phyloP scores from a whole-genome alignment of 2,113 vertebrate species.

The Calidris pygmaea region DNA sequence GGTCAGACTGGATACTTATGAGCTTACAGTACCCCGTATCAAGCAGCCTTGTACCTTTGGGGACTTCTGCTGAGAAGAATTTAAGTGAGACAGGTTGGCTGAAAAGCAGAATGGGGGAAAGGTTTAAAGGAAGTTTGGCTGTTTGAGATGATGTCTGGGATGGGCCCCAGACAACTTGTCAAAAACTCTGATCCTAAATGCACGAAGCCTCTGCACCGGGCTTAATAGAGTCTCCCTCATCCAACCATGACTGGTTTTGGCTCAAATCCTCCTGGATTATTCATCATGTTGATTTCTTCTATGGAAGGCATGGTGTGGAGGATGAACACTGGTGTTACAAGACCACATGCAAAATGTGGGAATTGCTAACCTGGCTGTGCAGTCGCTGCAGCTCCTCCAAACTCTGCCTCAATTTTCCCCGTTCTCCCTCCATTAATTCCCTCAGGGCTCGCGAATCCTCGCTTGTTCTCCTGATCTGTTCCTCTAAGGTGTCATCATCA shows the following conservation, averaged over 20 bases:
- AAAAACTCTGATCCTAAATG: neutral
- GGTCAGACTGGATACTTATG: neutral
- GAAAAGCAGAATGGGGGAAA: neutral
- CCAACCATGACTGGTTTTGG: neutral
- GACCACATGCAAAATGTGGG: neutral
- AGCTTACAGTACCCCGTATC: neutral
- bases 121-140: neutral
- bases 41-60: neutral
- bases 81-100: neutral
- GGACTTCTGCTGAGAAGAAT: neutral
- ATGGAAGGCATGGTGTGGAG: neutral
- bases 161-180: neutral
- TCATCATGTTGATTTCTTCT: neutral
- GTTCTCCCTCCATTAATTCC: slow-evolving; percentile 89
- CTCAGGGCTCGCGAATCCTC: slow-evolving; percentile 88
- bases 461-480: slow-evolving; percentile 90
- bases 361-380: slow-evolving; percentile 88
- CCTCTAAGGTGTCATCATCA: slow-evolving; percentile 93
- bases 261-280: neutral
- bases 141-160: neutral
- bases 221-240: neutral
- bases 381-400: slow-evolving; percentile 88
- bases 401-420: slow-evolving; percentile 82
- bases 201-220: neutral
- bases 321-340: neutral